phyloP scores from a whole-genome alignment of 2,113 vertebrate genomes.

The Syrmaticus mikado region DNA sequence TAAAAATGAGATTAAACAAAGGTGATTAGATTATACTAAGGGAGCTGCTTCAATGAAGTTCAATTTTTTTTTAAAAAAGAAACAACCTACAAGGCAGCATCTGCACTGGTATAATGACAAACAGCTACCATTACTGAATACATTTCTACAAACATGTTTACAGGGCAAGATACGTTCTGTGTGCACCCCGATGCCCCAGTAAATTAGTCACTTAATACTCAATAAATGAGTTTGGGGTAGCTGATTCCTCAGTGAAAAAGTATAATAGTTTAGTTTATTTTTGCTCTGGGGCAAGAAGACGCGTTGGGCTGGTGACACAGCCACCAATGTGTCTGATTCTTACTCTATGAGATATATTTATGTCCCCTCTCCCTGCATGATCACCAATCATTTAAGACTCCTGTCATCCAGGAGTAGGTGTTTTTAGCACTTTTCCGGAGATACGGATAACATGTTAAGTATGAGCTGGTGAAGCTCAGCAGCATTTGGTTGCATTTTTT shows the following conservation, averaged over 20 bases:
- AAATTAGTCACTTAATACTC: not conserved
- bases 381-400: not conserved
- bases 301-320: not conserved
- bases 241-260: not conserved
- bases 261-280: not conserved
- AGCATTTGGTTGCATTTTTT: conserved; percentile 29
- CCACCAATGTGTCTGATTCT: not conserved
- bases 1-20: conserved; percentile 24
- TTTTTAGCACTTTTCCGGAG: not conserved
- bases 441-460: not conserved
- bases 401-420: not conserved
- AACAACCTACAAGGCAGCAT: not conserved
- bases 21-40: not conserved
- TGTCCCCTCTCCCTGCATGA: not conserved
- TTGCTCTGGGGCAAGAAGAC: not conserved
- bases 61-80: not conserved
- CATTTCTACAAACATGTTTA: not conserved
- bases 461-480: not conserved
- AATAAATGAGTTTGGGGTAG: not conserved
- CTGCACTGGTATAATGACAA: not conserved
- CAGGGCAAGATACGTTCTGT: not conserved
- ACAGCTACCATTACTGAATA: not conserved
- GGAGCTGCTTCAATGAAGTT: not conserved
- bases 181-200: not conserved
- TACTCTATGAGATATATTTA: not conserved